Percentiles rank a stretch among this genome's conserved stretches.
Evolutionary conservation across 2,888 invertebrate species (phyloP).

Genomic region (Macrophya annulata): DNA sequence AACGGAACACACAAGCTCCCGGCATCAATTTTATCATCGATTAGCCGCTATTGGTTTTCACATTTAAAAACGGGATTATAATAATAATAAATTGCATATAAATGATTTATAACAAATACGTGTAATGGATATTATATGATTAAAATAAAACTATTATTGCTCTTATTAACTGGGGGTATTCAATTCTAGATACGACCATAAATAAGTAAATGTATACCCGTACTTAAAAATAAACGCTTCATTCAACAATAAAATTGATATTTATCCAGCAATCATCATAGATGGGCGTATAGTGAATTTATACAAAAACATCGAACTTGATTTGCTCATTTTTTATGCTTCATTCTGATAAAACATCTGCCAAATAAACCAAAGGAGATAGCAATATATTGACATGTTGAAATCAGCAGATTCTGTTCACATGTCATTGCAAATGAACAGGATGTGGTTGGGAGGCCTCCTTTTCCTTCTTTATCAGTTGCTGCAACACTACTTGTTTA

Average conservation of each 20-base stretch:
- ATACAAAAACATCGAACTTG: background rate
- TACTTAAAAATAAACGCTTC: background rate
- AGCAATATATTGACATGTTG: background rate
- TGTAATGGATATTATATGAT: slow-evolving; percentile 43
- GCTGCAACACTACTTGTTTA: background rate
- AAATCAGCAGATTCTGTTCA: background rate
- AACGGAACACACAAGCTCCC: background rate
- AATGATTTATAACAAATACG: slow-evolving; percentile 44
- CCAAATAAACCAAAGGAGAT: background rate
- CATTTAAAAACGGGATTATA: background rate
- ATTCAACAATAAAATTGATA: background rate
- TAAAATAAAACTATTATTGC: slow-evolving; percentile 36
- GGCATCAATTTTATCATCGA: slow-evolving; percentile 7
- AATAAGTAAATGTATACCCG: background rate
- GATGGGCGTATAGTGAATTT: background rate
- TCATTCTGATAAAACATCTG: background rate
- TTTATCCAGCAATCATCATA: background rate
- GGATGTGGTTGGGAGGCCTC: slow-evolving; percentile 1
- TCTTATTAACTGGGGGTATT: slow-evolving; percentile 26
- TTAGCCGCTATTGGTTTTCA: background rate
- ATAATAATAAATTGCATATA: slow-evolving; percentile 21
- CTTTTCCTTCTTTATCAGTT: background rate
- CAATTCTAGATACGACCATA: background rate
- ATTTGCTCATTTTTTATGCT: background rate
- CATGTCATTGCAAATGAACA: background rate